Evolutionary conservation across 2,888 invertebrate species (phyloP), one percentile per base, ranked within the genome.

Genomic region (Capitulum mitella): DNA sequence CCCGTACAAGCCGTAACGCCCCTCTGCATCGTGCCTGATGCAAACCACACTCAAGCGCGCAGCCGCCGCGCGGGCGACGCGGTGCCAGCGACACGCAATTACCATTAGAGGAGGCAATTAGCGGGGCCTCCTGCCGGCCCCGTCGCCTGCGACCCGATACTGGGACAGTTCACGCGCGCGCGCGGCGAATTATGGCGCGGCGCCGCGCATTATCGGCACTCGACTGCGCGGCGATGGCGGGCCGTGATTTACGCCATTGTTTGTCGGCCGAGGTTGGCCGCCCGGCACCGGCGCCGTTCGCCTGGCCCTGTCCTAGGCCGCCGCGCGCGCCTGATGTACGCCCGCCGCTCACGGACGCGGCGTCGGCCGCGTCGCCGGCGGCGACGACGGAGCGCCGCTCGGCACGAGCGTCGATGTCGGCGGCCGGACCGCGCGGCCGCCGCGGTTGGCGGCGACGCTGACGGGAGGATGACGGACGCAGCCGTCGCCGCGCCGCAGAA

Each of bases 101-200:
- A 58, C 29, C n/a, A n/a, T 29, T 58, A 58, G 29, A 10, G 29
- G 58, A 29, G n/a, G n/a, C 29, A n/a, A 58, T 58, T 58, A 58
- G 10, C 10, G 58, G n/a, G n/a, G 58, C 43, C 12, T 54, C 26
- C 46, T 5, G 48, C 77, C 77, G 54, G 54, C 77, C 51, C 77
- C n/a, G 10, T 10, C 64, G n/a, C 32, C 29, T 14, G 14, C 64
- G 46, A 10, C 26, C n/a, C 6, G 34, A 75, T 34, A 46, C 58
- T 58, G 58, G n/a, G 58, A 58, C 58, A 58, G 58, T 58, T 58
- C 58, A 58, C 58, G 58, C 58, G 58, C 12, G 3, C 58, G n/a
- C n/a, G 29, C n/a, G n/a, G 58, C 58, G 29, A 58, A 58, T n/a
- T 58, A 58, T n/a, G 58, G 58, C 58, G 58, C 29, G 10, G 22